phyloP scores from a whole-genome alignment of 2,113 vertebrate species.

The Lathamus discolor region DNA sequence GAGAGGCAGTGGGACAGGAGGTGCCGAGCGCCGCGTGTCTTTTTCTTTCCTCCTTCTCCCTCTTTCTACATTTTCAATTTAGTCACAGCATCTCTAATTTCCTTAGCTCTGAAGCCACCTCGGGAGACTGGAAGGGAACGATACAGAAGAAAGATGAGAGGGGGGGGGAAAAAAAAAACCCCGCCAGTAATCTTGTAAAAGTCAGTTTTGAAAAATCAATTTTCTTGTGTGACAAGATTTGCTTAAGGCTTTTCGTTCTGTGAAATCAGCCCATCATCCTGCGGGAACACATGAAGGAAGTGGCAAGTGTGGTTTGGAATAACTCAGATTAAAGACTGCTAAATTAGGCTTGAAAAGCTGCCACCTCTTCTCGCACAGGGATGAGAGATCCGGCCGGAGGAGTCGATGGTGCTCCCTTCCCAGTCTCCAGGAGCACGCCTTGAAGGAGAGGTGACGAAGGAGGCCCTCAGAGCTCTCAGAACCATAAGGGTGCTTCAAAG shows the following conservation, averaged over 20 bases:
- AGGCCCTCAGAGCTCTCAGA: background rate
- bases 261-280: slow-evolving; percentile 68
- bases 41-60: background rate
- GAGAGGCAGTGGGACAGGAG: background rate
- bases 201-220: slow-evolving; percentile 71
- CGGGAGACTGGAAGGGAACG: slow-evolving; percentile 50
- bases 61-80: slow-evolving; percentile 51
- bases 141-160: slow-evolving; percentile 15
- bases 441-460: background rate
- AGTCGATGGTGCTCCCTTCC: background rate
- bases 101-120: slow-evolving; percentile 57
- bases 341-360: slow-evolving; percentile 49
- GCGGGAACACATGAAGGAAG: slow-evolving; percentile 41
- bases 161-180: background rate
- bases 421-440: background rate
- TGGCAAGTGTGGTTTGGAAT: slow-evolving; percentile 38
- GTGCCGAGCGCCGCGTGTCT: background rate
- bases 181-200: slow-evolving; percentile 55
- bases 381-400: background rate
- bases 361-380: background rate
- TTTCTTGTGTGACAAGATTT: slow-evolving; percentile 66
- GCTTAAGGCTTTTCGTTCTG: slow-evolving; percentile 59
- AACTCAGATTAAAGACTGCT: slow-evolving; percentile 65
- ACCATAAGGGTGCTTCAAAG: background rate
- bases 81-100: slow-evolving; percentile 63